phyloP scores from a whole-genome alignment of 2,797 vertebrate genomes.

The Dicrostonyx torquatus region DNA sequence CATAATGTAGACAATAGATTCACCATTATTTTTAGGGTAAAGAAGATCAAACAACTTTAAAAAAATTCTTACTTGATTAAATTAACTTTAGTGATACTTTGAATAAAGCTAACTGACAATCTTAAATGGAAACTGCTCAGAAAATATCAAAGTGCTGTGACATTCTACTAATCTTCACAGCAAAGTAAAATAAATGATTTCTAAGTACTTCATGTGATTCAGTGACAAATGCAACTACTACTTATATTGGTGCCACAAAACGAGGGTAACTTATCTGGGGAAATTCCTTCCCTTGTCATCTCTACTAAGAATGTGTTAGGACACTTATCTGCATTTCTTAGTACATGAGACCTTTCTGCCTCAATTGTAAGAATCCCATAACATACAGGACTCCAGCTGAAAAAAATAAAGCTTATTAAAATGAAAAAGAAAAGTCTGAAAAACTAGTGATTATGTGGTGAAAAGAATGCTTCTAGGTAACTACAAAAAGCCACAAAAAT shows the following conservation, averaged over 20 bases:
- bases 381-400: slow-evolving; percentile 36
- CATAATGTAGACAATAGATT: slow-evolving; percentile 68
- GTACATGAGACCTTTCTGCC: slow-evolving; percentile 58
- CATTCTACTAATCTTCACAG: slow-evolving; percentile 63
- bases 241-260: slow-evolving; percentile 53
- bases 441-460: slow-evolving; percentile 48
- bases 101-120: slow-evolving; percentile 45
- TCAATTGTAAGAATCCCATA: slow-evolving; percentile 61
- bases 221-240: slow-evolving; percentile 59
- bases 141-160: slow-evolving; percentile 63
- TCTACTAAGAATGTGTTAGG: slow-evolving; percentile 59
- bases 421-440: background rate
- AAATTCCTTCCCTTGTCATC: slow-evolving; percentile 63
- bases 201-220: slow-evolving; percentile 59
- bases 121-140: slow-evolving; percentile 46
- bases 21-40: slow-evolving; percentile 65
- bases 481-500: slow-evolving; percentile 55
- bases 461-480: slow-evolving; percentile 59
- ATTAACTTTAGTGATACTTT: slow-evolving; percentile 57
- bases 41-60: slow-evolving; percentile 56
- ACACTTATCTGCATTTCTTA: slow-evolving; percentile 58
- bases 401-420: slow-evolving; percentile 58
- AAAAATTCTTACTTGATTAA: slow-evolving; percentile 58
- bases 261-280: slow-evolving; percentile 47
- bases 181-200: slow-evolving; percentile 59